Percentiles rank a stretch among this genome's conserved stretches.
Conservation (phyloP, 2,113 vertebrate species). For the Chunga burmeisteri region DNA sequence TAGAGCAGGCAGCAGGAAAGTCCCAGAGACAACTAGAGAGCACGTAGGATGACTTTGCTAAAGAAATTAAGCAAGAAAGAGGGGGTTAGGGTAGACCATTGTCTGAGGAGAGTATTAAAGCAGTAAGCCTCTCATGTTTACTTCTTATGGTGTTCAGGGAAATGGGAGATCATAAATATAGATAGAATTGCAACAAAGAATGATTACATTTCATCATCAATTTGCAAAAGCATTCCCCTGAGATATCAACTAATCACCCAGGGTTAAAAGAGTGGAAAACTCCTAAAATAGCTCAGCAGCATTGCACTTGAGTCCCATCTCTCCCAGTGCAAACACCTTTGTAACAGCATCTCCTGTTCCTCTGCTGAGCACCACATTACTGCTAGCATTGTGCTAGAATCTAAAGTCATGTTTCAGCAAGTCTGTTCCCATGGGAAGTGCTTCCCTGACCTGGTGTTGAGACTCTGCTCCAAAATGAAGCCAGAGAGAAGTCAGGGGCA, state of each 20-base stretch:
- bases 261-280: not conserved
- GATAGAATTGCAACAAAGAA: not conserved
- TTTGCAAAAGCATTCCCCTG: not conserved
- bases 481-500: not conserved
- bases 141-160: not conserved
- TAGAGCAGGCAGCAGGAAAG: not conserved
- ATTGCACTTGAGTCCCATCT: not conserved
- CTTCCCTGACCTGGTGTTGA: not conserved
- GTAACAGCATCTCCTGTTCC: not conserved
- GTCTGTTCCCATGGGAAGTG: not conserved
- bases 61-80: slow-evolving; percentile 11
- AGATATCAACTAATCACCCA: not conserved
- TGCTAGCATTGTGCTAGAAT: not conserved
- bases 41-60: not conserved
- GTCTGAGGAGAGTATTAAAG: not conserved
- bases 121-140: not conserved
- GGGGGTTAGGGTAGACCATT: not conserved
- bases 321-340: not conserved
- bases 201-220: not conserved
- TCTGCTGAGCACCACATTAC: not conserved
- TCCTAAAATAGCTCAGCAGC: not conserved
- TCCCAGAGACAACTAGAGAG: not conserved
- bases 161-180: not conserved
- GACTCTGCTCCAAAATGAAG: not conserved
- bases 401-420: not conserved